Conservation (phyloP, 2,888 invertebrate species). For the Limenitis camilla region DNA sequence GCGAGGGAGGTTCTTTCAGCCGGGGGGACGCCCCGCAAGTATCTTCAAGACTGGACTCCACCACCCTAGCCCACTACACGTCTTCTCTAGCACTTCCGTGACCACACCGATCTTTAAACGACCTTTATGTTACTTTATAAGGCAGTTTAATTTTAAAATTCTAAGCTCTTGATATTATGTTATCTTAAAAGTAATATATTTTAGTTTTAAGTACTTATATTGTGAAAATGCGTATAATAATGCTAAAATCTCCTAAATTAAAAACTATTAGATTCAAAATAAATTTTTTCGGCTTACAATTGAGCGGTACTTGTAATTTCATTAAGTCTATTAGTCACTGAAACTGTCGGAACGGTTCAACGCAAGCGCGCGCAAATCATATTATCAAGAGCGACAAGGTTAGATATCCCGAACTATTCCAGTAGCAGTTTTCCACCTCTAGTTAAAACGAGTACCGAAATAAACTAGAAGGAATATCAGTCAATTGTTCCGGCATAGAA, state of each 20-base stretch:
- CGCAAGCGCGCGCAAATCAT: constrained; percentile 48
- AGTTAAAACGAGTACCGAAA: constrained; percentile 27
- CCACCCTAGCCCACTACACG: constrained; percentile 67
- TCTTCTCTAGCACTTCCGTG: constrained; percentile 68
- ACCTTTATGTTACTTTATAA: constrained; percentile 60
- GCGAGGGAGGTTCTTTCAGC: constrained; percentile 20
- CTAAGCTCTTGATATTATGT: background rate
- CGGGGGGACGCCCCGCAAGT: constrained; percentile 49
- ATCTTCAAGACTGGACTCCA: constrained; percentile 72
- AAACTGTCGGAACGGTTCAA: constrained; percentile 29
- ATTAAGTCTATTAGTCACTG: constrained; percentile 52
- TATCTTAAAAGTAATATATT: too few relatives aligned
- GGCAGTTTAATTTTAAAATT: constrained; percentile 25
- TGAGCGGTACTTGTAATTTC: constrained; percentile 42
- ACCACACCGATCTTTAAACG: constrained; percentile 67
- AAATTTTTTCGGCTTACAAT: constrained; percentile 21
- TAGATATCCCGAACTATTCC: constrained; percentile 35
- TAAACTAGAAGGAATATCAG: constrained; percentile 18
- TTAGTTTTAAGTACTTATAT: background rate
- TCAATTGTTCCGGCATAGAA: constrained; percentile 16
- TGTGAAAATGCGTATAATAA: background rate
- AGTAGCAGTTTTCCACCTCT: constrained; percentile 36
- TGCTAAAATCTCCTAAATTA: background rate
- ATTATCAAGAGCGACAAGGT: constrained; percentile 44
- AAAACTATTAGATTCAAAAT: background rate